Evolutionary conservation across 2,888 invertebrate genomes (phyloP).

Genomic region (Xestia rhomboidea): DNA sequence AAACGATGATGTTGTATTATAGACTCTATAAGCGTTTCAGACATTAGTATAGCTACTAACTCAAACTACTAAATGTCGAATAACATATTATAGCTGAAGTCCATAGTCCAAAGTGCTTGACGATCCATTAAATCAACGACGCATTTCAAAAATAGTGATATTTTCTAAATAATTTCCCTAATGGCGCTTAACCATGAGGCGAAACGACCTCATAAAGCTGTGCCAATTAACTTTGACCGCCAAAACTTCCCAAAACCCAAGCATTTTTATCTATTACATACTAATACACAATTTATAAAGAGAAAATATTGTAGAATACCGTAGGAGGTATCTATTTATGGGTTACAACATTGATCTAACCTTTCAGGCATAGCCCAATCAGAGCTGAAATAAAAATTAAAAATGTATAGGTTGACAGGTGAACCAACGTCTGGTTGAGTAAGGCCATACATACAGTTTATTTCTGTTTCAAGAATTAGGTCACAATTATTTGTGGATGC

Average conservation of each 20-base stretch:
- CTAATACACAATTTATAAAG: background rate
- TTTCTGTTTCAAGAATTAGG: constrained; percentile 67
- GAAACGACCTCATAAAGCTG: constrained; percentile 43
- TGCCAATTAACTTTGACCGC: constrained; percentile 36
- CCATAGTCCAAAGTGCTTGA: constrained; percentile 20
- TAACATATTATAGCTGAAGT: background rate
- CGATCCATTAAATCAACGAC: constrained; percentile 34
- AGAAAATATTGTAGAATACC: constrained; percentile 4
- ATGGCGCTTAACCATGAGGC: constrained; percentile 42
- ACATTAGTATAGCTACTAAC: background rate
- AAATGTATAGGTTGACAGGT: constrained; percentile 58
- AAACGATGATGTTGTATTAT: background rate
- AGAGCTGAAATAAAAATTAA: constrained; percentile 47
- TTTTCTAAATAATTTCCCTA: constrained; percentile 51
- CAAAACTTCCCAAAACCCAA: constrained; percentile 11
- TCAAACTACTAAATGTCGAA: constrained; percentile 10
- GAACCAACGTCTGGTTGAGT: constrained; percentile 59
- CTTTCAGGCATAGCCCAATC: constrained; percentile 28
- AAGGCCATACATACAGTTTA: constrained; percentile 65
- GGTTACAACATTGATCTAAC: constrained; percentile 26
- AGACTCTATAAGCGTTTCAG: background rate
- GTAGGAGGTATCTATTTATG: constrained; percentile 31
- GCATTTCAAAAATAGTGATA: constrained; percentile 37
- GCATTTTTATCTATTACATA: constrained; percentile 18
- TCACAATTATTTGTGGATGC: constrained; percentile 64